A percentile compares a stretch with the other conserved stretches of the same genome.
Evolutionary conservation across 2,797 vertebrate genomes (phyloP).

Genomic region (Parotocinclus haroldoi): DNA sequence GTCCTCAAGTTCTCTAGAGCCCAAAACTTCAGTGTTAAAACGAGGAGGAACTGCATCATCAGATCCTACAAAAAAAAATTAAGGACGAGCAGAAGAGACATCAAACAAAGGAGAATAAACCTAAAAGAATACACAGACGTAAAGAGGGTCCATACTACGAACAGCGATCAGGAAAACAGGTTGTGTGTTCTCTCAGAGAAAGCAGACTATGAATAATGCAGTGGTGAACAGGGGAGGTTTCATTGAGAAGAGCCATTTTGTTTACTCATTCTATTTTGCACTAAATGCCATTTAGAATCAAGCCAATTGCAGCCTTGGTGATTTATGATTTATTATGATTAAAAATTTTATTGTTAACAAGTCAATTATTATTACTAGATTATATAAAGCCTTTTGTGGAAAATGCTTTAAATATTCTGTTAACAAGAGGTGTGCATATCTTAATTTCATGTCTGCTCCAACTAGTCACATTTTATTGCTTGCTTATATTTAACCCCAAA

Average conservation of each 20-base stretch:
- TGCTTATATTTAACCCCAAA: no score
- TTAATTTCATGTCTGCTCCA: no score
- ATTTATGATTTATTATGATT: no score
- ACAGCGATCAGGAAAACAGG: constrained; percentile 23
- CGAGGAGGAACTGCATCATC: constrained; percentile 69
- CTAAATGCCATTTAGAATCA: no score
- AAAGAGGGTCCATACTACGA: not conserved
- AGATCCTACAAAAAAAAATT: constrained; percentile 63
- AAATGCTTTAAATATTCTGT: no score
- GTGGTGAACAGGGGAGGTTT: constrained; percentile 25
- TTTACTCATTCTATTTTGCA: no score
- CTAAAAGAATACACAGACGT: not conserved
- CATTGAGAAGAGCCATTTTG: not conserved
- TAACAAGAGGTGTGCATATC: no score
- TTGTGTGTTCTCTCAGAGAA: constrained; percentile 35
- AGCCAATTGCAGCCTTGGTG: no score
- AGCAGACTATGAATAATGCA: constrained; percentile 38
- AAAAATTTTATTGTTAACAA: no score
- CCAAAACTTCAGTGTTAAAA: constrained; percentile 62
- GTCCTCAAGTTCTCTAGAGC: constrained; percentile 50
- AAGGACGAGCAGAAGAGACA: not conserved
- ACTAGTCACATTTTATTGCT: no score
- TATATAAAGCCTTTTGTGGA: no score
- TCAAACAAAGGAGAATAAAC: not conserved
- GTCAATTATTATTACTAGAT: no score